Percentiles rank a stretch among this genome's conserved stretches.
phyloP scores from a whole-genome alignment of 2,888 invertebrate species.

The Eilema griseolum region DNA sequence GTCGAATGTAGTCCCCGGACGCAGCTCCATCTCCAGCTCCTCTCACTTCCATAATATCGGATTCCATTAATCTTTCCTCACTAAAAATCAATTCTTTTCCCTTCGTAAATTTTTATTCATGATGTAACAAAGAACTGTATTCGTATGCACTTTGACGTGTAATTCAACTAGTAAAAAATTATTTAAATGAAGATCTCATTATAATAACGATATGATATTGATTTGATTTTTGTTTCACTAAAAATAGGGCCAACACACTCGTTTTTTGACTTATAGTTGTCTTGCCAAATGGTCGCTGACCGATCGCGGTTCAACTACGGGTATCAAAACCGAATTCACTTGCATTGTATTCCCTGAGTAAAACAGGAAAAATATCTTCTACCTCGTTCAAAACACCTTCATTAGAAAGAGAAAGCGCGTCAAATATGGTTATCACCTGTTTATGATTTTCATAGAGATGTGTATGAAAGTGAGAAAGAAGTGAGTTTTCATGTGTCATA shows the following conservation, averaged over 20 bases:
- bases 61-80: slow-evolving; percentile 59
- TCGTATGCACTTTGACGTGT: slow-evolving; percentile 41
- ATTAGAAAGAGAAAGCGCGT: slow-evolving; percentile 7
- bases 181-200: slow-evolving; percentile 52
- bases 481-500: slow-evolving; percentile 23
- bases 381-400: background rate
- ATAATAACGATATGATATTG: slow-evolving; percentile 46
- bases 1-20: slow-evolving; percentile 71
- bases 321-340: slow-evolving; percentile 8
- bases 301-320: slow-evolving; percentile 36
- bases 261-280: slow-evolving; percentile 66
- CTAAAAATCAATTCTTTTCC: slow-evolving; percentile 50
- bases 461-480: slow-evolving; percentile 13
- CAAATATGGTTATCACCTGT: slow-evolving; percentile 11
- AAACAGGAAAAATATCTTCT: slow-evolving; percentile 2
- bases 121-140: slow-evolving; percentile 59
- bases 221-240: slow-evolving; percentile 54
- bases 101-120: slow-evolving; percentile 63
- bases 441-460: background rate
- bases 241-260: slow-evolving; percentile 73
- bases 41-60: slow-evolving; percentile 75
- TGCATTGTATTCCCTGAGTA: slow-evolving; percentile 11
- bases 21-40: slow-evolving; percentile 83
- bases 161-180: slow-evolving; percentile 41
- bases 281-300: slow-evolving; percentile 67